Percentiles rank a stretch among this genome's conserved stretches.
Evolutionary conservation across 2,888 invertebrate genomes (phyloP).

Genomic region (Protula sp.): DNA sequence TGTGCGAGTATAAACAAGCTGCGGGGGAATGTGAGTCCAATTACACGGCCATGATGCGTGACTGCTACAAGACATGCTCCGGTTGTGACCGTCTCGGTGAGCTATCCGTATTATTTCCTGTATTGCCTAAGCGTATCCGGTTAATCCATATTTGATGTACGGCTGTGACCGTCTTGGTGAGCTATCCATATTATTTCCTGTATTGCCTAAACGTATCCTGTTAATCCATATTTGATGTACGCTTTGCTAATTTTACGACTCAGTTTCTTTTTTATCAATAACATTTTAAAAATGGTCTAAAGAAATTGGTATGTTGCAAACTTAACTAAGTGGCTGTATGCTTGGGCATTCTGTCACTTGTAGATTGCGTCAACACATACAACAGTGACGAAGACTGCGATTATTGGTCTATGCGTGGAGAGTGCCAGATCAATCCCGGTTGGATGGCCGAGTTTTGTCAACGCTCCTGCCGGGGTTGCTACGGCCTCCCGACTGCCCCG

Average conservation of each 20-base stretch:
- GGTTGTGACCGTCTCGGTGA: background rate
- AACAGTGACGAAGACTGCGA: constrained; percentile 9
- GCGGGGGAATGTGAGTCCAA: constrained; percentile 40
- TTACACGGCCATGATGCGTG: constrained; percentile 34
- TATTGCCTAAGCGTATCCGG: too few relatives aligned
- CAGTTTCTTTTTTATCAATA: too few relatives aligned
- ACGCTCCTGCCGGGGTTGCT: constrained; percentile 9
- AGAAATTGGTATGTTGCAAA: too few relatives aligned
- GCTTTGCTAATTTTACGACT: too few relatives aligned
- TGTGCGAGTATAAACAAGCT: constrained; percentile 34
- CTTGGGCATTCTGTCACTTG: background rate
- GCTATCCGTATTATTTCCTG: too few relatives aligned
- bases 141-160: too few relatives aligned
- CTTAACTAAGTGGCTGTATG: too few relatives aligned
- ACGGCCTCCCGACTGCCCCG: background rate
- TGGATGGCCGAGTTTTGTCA: constrained; percentile 19
- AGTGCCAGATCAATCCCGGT: constrained; percentile 14
- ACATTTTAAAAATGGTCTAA: too few relatives aligned
- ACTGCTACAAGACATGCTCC: constrained; percentile 36
- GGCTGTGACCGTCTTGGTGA: too few relatives aligned
- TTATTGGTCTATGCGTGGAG: constrained; percentile 12
- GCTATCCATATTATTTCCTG: too few relatives aligned
- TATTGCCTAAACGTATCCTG: too few relatives aligned
- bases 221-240: too few relatives aligned
- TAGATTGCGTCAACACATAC: constrained; percentile 4